phyloP scores from a whole-genome alignment of 2,888 invertebrate species.

The Cheiracanthium punctorium region DNA sequence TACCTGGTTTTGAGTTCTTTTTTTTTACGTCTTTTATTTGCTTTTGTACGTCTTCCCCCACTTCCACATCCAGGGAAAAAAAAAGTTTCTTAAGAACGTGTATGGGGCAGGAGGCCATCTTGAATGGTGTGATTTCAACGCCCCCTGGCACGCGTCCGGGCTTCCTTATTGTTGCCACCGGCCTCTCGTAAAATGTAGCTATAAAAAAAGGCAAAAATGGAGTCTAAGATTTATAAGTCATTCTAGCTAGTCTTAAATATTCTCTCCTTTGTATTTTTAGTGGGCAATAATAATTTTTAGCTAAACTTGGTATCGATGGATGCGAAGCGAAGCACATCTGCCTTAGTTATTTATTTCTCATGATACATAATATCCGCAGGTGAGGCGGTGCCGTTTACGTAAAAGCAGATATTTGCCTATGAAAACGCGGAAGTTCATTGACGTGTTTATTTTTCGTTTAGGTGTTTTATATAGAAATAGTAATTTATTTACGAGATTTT shows the following conservation, averaged over 20 bases:
- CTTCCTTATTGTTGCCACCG: slow-evolving; percentile 57
- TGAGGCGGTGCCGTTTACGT: slow-evolving; percentile 20
- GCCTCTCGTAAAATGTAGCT: slow-evolving; percentile 47
- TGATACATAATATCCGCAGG: slow-evolving; percentile 40
- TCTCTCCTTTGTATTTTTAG: slow-evolving; percentile 52
- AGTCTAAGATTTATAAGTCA: slow-evolving; percentile 64
- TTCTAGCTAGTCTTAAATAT: slow-evolving; percentile 49
- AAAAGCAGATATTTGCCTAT: not conserved
- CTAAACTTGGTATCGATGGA: slow-evolving; percentile 10
- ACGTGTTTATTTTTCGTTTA: not conserved
- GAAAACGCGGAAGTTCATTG: not conserved
- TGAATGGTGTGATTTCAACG: slow-evolving; percentile 36
- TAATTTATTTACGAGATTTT: not conserved
- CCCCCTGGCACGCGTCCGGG: slow-evolving; percentile 45
- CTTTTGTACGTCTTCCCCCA: slow-evolving; percentile 22
- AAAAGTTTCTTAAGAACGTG: slow-evolving; percentile 45
- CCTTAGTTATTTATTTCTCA: slow-evolving; percentile 28
- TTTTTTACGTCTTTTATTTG: slow-evolving; percentile 14
- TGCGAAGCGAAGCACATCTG: slow-evolving; percentile 35
- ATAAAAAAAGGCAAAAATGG: slow-evolving; percentile 52
- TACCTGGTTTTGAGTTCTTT: slow-evolving; percentile 34
- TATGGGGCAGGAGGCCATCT: slow-evolving; percentile 55
- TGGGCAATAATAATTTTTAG: slow-evolving; percentile 63
- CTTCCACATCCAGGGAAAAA: not conserved
- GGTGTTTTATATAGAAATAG: not conserved